These are phyloP conservation scores for Pseudococcus viburni DNA, from an alignment of 2,888 invertebrate species.

Conservation along the genomic window DNA sequence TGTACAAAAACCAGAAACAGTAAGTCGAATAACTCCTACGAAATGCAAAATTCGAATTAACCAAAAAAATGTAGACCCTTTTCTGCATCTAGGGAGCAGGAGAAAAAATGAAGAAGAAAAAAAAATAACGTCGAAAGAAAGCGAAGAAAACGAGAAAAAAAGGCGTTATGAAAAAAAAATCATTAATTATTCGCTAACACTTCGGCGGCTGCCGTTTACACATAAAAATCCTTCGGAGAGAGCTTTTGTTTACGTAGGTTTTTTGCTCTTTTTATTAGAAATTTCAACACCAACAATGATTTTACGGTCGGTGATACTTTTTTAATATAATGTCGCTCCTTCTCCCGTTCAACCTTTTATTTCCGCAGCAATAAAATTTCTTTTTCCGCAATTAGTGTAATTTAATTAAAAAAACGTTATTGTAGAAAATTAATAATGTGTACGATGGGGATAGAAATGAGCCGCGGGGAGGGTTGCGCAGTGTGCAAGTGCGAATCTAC, in stretches of 20 bases:
- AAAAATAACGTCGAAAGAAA: conserved; percentile 7
- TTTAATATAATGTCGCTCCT: conserved; percentile 42
- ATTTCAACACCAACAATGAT: conserved; percentile 53
- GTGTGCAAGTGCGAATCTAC: background rate
- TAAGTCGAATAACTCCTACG: too few species aligned
- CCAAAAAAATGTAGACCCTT: background rate
- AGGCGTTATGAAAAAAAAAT: conserved; percentile 56
- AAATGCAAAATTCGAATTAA: background rate
- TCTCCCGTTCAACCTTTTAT: conserved; percentile 43
- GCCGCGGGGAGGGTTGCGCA: background rate
- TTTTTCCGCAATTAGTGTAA: conserved; percentile 51
- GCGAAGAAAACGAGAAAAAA: conserved; percentile 20
- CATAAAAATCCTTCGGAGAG: conserved; percentile 47
- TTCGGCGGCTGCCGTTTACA: conserved; percentile 47
- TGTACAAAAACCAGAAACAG: too few species aligned
- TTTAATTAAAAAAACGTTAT: conserved; percentile 53
- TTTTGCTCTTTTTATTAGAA: conserved; percentile 53
- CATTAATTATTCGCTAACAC: conserved; percentile 62
- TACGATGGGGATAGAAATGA: background rate
- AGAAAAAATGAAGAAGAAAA: background rate
- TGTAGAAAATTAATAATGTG: conserved; percentile 45
- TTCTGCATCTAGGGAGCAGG: background rate
- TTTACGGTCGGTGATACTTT: conserved; percentile 52
- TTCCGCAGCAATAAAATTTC: conserved; percentile 50
- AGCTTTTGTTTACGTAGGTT: conserved; percentile 47